Conservation (phyloP, 2,797 vertebrate genomes). For the Ceryle rudis region DNA sequence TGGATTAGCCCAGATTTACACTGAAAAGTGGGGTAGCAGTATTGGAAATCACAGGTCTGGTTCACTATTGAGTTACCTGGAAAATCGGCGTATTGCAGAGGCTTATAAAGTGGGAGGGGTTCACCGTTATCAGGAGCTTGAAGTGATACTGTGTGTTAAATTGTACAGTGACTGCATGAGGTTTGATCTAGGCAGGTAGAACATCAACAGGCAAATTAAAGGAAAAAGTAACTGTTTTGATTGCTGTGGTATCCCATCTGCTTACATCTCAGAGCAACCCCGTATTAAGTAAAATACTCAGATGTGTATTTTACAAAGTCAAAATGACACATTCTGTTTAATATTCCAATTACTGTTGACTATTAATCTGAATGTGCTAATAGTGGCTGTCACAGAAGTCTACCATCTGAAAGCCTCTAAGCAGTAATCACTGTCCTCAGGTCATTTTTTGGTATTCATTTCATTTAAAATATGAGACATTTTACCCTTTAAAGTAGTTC, state of each 20-base stretch:
- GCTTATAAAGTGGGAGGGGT: neutral
- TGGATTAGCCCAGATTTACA: neutral
- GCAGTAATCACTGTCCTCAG: constrained; percentile 7
- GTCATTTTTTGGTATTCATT: constrained; percentile 49
- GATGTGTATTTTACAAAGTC: constrained; percentile 44
- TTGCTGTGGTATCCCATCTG: neutral
- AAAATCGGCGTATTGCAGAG: neutral
- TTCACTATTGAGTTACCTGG: neutral
- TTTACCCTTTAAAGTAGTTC: constrained; percentile 48
- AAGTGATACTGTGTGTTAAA: constrained; percentile 21
- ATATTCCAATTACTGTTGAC: constrained; percentile 59
- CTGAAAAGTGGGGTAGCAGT: neutral
- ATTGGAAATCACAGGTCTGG: neutral
- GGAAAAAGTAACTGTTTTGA: neutral
- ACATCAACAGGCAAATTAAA: neutral
- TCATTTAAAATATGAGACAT: constrained; percentile 42
- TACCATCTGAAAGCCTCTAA: constrained; percentile 38
- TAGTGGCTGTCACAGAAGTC: neutral
- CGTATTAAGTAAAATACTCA: constrained; percentile 14
- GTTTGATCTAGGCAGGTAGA: constrained; percentile 30
- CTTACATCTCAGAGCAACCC: constrained; percentile 22
- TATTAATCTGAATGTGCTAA: constrained; percentile 41
- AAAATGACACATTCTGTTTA: constrained; percentile 46
- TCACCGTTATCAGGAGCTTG: neutral
- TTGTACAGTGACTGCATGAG: neutral